These are phyloP conservation scores for Catharus fuscescens DNA, from an alignment of 2,113 vertebrate genomes.

Conservation along the genomic window DNA sequence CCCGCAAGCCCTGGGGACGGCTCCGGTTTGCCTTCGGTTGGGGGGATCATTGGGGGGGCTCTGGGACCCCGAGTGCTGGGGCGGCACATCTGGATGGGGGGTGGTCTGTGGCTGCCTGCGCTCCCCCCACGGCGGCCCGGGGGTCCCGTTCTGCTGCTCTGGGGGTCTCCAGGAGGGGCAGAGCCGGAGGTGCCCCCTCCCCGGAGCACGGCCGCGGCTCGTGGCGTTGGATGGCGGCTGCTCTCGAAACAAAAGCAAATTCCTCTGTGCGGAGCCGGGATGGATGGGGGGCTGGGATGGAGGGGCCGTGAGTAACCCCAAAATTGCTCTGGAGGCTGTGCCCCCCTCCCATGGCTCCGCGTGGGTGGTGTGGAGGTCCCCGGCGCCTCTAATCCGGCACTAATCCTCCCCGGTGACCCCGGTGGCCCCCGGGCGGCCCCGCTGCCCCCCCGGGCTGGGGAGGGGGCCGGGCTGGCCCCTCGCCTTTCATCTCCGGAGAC, in stretches of 20 bases:
- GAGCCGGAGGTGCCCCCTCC: background rate
- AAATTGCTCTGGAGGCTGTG: background rate
- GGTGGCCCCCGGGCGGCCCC: background rate
- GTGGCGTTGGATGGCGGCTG: background rate
- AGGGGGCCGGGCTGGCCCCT: slow-evolving; percentile 2
- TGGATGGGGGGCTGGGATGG: background rate
- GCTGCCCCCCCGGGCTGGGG: background rate
- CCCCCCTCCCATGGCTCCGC: background rate
- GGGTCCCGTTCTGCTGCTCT: background rate
- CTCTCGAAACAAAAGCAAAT: background rate
- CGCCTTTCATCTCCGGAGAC: slow-evolving; percentile 10
- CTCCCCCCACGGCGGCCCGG: background rate
- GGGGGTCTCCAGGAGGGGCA: background rate
- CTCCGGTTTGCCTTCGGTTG: background rate
- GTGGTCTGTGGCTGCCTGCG: background rate
- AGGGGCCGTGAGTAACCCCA: background rate
- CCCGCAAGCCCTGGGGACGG: background rate
- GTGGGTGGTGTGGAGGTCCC: background rate
- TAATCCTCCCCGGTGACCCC: background rate
- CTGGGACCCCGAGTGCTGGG: background rate
- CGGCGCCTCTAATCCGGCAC: background rate
- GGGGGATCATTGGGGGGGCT: background rate
- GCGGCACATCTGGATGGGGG: background rate
- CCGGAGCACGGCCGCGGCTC: background rate
- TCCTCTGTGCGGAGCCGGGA: background rate